Evolutionary conservation across 2,888 invertebrate species (phyloP).

Genomic region (Troides oblongomaculatus): DNA sequence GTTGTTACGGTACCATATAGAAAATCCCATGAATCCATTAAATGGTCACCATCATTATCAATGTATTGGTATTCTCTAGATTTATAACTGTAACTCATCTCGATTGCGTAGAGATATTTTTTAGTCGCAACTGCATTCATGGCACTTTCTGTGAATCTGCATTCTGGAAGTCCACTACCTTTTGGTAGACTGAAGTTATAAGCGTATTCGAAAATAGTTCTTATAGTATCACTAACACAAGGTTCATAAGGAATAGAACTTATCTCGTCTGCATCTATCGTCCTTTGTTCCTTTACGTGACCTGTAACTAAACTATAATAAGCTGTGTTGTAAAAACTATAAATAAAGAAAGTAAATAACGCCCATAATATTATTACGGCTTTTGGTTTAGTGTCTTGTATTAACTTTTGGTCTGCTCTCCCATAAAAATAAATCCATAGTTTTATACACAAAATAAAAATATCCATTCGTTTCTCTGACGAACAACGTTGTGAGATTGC

Average conservation of each 20-base stretch:
- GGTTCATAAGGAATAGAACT: conserved; percentile 44
- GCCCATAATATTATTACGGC: conserved; percentile 52
- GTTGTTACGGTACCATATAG: conserved; percentile 39
- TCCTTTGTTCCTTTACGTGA: conserved; percentile 39
- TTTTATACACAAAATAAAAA: conserved; percentile 40
- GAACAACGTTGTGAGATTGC: conserved; percentile 31
- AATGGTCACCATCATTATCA: conserved; percentile 42
- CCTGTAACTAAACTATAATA: conserved; percentile 53
- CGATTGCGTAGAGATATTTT: conserved; percentile 45
- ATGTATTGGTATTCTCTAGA: conserved; percentile 45
- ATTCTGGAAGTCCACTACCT: conserved; percentile 39
- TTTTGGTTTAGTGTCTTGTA: conserved; percentile 43
- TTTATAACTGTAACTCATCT: conserved; percentile 44
- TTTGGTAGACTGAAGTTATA: conserved; percentile 48
- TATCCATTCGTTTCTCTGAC: conserved; percentile 34
- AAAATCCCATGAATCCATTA: conserved; percentile 46
- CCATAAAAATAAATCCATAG: conserved; percentile 53
- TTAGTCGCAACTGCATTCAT: conserved; percentile 45
- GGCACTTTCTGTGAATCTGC: conserved; percentile 39
- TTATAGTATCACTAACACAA: conserved; percentile 46
- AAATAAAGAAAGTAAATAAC: conserved; percentile 58
- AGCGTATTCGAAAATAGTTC: conserved; percentile 45
- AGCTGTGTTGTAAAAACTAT: conserved; percentile 57
- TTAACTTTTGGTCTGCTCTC: conserved; percentile 43
- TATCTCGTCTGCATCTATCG: conserved; percentile 39